Base-by-base conservation (phyloP, 2,113 vertebrate species). In the Aplodontia rufa region DNA sequence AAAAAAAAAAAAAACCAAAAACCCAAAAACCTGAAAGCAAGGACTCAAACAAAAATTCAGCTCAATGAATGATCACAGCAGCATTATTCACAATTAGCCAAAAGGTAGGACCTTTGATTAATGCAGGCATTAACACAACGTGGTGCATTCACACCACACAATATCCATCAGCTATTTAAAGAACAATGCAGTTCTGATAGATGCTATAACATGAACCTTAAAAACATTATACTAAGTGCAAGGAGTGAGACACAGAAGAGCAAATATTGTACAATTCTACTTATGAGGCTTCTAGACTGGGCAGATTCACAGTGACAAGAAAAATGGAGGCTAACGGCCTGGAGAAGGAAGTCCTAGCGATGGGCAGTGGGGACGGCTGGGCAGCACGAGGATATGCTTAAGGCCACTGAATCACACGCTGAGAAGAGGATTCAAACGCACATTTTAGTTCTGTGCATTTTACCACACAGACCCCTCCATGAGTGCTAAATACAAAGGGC, bases 71-170 rank as follows among this genome's bases (percentile, higher is more conserved):
- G 9, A 9, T 62, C 64, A 35, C 35, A 37, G 49, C 17, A 22
- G 64, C 66, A 76, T 51, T 8, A 16, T 8, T 82, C 47, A 51
- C 4, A 78, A 16, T 8, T 28, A 40, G 10, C 40, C 66, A 6
- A 32, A 53, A 35, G 51, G 26, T 8, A 42, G 45, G 32, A n/a
- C n/a, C n/a, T n/a, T n/a, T n/a, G n/a, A n/a, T n/a, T n/a, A n/a
- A n/a, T n/a, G n/a, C n/a, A n/a, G n/a, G n/a, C n/a, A 40, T 40
- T 32, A 58, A 66, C 53, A 84, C 58, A 79, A 26, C 0, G 20
- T 2, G 24, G 24, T 20, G 2, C 6, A n/a, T 5, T 47, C 60
- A 13, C 4, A 20, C 1, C 14, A 49, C 0, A 5, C 19, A 45
- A 0, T 32, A 32, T 28, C 9, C 40, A 1, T 40, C 45, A 19